phyloP scores from a whole-genome alignment of 2,797 vertebrate genomes.

The Kryptopterus vitreolus region DNA sequence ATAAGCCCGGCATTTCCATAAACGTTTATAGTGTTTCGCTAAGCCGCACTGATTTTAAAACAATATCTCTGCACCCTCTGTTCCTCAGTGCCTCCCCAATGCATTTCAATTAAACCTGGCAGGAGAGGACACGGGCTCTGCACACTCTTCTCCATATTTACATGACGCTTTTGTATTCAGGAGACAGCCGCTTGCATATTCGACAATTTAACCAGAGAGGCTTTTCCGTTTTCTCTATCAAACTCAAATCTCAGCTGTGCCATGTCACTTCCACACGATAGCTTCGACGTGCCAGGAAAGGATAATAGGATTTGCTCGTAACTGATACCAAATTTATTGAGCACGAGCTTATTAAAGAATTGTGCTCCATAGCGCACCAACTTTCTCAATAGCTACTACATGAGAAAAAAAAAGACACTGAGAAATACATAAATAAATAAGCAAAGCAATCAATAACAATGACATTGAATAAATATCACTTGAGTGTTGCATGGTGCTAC shows the following conservation, averaged over 20 bases:
- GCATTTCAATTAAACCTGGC: conserved; percentile 48
- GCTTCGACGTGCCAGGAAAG: not conserved
- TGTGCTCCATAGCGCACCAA: not conserved
- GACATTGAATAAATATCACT: not conserved
- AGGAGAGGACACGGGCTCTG: conserved; percentile 38
- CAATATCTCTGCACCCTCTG: conserved; percentile 38
- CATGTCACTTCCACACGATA: conserved; percentile 5
- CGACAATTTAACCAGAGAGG: conserved; percentile 42
- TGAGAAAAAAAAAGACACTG: not conserved
- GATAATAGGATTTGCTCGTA: not conserved
- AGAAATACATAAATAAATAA: not conserved
- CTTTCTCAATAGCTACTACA: not conserved
- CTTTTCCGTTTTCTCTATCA: conserved; percentile 32
- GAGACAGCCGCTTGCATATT: conserved; percentile 38
- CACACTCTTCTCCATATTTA: conserved; percentile 36
- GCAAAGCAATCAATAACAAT: not conserved
- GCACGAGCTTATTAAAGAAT: not conserved
- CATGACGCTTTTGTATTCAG: conserved; percentile 44
- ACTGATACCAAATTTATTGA: conserved; percentile 1
- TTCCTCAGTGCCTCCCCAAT: conserved; percentile 30
- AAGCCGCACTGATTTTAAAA: conserved; percentile 50
- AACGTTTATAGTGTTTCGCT: conserved; percentile 50
- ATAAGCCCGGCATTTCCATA: conserved; percentile 53
- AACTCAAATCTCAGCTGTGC: conserved; percentile 38
- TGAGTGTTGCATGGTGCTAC: not conserved